phyloP scores from a whole-genome alignment of 2,797 vertebrate genomes.

The Leontocebus nigricollis region DNA sequence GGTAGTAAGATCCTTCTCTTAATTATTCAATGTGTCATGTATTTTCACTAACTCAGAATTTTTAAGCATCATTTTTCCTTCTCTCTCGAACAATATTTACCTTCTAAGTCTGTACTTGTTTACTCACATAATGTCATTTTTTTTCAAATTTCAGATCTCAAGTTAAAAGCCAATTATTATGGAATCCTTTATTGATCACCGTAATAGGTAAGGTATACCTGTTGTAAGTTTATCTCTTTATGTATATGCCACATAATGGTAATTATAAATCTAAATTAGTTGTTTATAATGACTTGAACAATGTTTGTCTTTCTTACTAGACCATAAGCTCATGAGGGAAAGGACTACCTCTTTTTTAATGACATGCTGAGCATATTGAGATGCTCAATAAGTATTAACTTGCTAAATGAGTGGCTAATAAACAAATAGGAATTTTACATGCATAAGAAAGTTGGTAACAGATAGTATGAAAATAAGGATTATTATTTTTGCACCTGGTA shows the following conservation, averaged over 20 bases:
- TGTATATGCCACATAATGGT: background rate
- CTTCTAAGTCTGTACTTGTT: background rate
- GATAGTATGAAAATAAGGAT: background rate
- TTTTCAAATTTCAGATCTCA: background rate
- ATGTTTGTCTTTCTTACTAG: background rate
- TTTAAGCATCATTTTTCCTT: background rate
- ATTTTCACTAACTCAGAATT: background rate
- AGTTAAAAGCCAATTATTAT: background rate
- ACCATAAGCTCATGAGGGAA: background rate
- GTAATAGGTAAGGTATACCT: background rate
- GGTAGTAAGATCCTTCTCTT: background rate
- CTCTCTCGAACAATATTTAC: background rate
- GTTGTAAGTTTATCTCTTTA: background rate
- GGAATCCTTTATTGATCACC: background rate
- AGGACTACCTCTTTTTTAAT: background rate
- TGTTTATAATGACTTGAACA: background rate
- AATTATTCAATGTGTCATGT: background rate
- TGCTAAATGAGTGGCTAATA: background rate
- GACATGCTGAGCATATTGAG: background rate
- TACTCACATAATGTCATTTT: background rate
- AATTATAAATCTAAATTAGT: background rate
- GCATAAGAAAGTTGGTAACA: background rate
- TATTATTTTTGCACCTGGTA: background rate
- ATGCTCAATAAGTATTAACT: background rate
- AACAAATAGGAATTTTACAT: background rate